Base-by-base conservation (phyloP, 2,113 vertebrate genomes). In the Cardinalis cardinalis region DNA sequence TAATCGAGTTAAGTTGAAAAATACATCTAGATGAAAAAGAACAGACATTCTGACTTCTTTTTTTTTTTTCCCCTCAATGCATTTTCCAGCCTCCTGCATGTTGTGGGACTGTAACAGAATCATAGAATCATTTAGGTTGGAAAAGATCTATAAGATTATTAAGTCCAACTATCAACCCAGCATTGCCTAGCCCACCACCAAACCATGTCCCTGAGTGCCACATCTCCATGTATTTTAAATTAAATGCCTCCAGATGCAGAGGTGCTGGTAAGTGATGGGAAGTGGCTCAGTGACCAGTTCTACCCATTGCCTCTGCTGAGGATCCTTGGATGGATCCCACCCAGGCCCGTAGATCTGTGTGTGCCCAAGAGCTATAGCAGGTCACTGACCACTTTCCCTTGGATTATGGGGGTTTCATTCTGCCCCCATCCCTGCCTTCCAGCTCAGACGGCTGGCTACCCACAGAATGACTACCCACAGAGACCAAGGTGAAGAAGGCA, bases 51-150 rank as follows among this genome's bases (percentile, higher is more conserved):
- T 74, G 32, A 7, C 58, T 20, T 29, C 18, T 0, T 32, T 5
- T n/a, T 55, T 0, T 31, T 44, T 32, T 10, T 2, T 0, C 0
- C 7, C 4, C 6, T 34, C 15, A 15, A 3, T 77, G 26, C 25
- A 46, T 41, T 80, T 87, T 63, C 38, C 41, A 71, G 49, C n/a
- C 17, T 60, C 41, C 23, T 65, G 49, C 25, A 64, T 87, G 14
- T 64, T 36, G 36, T 68, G 53, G 8, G 71, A 43, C 15, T 46
- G n/a, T 44, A n/a, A 61, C 8, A 59, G 44, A 78, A 44, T 49
- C 3, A 25, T 19, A 49, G 13, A 60, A 74, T 46, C 20, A 34
- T 78, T 87, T 81, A 9, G 12, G 3, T 34, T 73, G 56, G 44
- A 65, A 69, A 81, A 77, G 32, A 51, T 14, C 13, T n/a, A 1